Percentiles rank a stretch among this genome's conserved stretches.
phyloP scores from a whole-genome alignment of 2,888 invertebrate genomes.

The Epirrhoe alternata region DNA sequence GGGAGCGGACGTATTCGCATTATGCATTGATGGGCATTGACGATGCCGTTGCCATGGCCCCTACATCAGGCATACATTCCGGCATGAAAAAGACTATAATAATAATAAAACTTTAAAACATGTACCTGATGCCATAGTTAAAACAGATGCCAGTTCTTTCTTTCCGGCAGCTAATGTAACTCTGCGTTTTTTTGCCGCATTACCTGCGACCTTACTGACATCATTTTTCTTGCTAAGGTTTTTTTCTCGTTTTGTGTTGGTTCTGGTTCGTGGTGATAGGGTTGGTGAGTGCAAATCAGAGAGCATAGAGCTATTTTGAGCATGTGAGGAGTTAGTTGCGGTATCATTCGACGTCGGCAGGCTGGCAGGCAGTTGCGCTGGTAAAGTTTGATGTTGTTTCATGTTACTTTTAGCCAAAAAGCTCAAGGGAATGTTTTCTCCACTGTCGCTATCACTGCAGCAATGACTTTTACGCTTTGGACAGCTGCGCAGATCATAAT shows the following conservation, averaged over 20 bases:
- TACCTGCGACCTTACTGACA: neutral
- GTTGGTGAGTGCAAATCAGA: neutral
- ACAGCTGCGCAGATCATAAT: neutral
- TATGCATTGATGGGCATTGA: no score
- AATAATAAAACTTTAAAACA: neutral
- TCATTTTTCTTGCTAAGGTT: neutral
- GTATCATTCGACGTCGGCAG: neutral
- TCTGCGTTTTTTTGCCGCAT: neutral
- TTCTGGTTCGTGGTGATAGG: neutral
- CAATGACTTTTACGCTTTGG: neutral
- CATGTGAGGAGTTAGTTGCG: neutral
- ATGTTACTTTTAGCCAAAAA: neutral
- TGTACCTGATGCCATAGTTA: neutral
- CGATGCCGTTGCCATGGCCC: no score
- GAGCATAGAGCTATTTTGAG: neutral
- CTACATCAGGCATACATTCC: no score
- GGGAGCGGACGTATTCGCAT: no score
- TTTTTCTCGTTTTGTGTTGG: neutral
- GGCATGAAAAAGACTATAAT: neutral
- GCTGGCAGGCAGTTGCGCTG: neutral
- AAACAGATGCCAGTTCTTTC: neutral
- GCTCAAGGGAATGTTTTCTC: neutral
- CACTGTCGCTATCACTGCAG: neutral
- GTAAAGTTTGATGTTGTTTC: neutral
- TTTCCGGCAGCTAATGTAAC: neutral